Evolutionary conservation across 2,797 vertebrate species (phyloP), one percentile per base, ranked within the genome.

Genomic region (Phylloscopus collybita): DNA sequence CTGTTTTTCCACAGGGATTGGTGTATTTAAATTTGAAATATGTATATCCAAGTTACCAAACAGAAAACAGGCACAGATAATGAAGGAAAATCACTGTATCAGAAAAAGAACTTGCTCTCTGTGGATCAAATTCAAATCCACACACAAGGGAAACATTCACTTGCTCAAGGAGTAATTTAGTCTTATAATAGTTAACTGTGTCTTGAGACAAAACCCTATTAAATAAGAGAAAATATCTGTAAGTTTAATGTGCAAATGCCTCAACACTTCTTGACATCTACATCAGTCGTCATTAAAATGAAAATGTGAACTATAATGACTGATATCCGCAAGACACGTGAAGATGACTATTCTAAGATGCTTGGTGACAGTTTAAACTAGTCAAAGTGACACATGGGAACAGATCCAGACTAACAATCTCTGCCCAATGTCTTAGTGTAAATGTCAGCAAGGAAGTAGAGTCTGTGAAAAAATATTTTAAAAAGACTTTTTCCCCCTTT

Each of bases 211-310:
- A 95, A 87, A 71, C 71, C 60, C n/a, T 72, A 92, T 81, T 91
- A 94, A 96, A 66, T 95, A 87, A 76, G 45, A 88, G 85, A 76
- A 90, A 92, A 92, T 32, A 82, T 74, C 86, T 0, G 0, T 61
- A 95, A 91, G 59, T 89, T 85, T 83, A 94, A 81, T 47, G 65
- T 3, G 16, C 84, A 89, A 95, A 92, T 61, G 82, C 51, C 36
- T 90, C 88, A 78, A 60, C 72, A 56, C 70, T 91, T 97, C 85
- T 78, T 93, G 95, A 96, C 95, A 96, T 95, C 90, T 96, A 93
- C 92, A 97, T 97, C 97, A 96, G 90, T 75, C 3, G 2, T 89
- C 95, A 96, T 97, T 97, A 97, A 97, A 97, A 97, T 96, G 95
- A 97, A 96, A 96, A 97, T 95, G 94, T 76, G 86, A 86, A 93